Base-by-base conservation (phyloP, 2,888 invertebrate genomes). In the Trissoscelio sp. region DNA sequence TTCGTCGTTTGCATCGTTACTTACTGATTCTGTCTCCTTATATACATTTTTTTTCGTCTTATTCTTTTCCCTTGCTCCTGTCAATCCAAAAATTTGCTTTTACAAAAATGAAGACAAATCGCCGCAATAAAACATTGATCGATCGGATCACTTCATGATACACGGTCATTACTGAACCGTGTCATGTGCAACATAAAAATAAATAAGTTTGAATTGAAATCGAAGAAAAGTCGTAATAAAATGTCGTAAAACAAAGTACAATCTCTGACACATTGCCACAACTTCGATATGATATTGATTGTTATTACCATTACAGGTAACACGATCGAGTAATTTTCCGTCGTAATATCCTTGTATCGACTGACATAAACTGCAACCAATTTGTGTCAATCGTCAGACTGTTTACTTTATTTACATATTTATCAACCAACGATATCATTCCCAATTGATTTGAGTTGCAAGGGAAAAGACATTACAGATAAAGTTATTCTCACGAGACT, bases 161-260 rank as follows among this genome's bases (percentile, higher is more conserved):
- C 20, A 31, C 12, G 12, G 42, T 57, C 53, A 57, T 37, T 42
- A 34, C 44, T 5, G 16, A 44, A 12, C 22, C 20, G n/a, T 42
- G 28, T 37, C 22, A 73, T 31, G 53, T 62, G 31, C 28, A 14
- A 46, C 22, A 22, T 58, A 34, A 55, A 60, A 58, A 75, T 75
- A 31, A 66, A 58, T 67, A 48, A 48, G 66, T 57, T 67, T 48
- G 7, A 57, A 75, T 75, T 58, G 58, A 48, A 75, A 67, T 58
- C 20, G 42, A 48, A 66, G 28, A 67, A 66, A 64, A 57, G 55
- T 34, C n/a, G 24, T 24, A 24, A 24, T 24, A 24, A 24, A 24
- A 24, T 22, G 48, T 55, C 73, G 64, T 57, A 57, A 62, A 62
- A 55, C 46, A 60, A 66, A 66, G 6, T 31, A 53, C 53, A 34